These are phyloP conservation scores for Yponomeuta sedellus DNA, from an alignment of 2,888 invertebrate species.

Conservation along the genomic window DNA sequence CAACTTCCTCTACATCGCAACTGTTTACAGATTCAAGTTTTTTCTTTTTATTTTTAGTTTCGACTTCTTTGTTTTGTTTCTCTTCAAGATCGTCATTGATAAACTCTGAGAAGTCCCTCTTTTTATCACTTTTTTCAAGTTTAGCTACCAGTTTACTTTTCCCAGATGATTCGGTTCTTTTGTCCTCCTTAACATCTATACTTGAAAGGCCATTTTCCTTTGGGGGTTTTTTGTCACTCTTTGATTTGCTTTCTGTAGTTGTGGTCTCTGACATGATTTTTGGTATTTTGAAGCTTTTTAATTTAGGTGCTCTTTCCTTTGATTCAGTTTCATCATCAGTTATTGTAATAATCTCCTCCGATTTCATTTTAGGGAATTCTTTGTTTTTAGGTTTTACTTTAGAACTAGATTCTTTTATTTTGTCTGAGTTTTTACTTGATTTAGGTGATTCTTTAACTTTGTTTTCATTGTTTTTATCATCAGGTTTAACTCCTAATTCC, in stretches of 20 bases:
- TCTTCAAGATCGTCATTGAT: slow-evolving; percentile 29
- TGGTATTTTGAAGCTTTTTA: slow-evolving; percentile 9
- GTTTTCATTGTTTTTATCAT: slow-evolving; percentile 3
- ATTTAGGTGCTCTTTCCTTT: slow-evolving; percentile 14
- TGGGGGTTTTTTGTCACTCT: background rate
- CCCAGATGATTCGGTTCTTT: background rate
- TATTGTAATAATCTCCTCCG: slow-evolving; percentile 7
- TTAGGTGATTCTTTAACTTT: background rate
- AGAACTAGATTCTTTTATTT: slow-evolving; percentile 7
- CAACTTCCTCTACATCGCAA: slow-evolving; percentile 26
- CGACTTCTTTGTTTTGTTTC: slow-evolving; percentile 17
- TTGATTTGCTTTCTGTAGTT: background rate
- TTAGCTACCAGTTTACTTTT: slow-evolving; percentile 3
- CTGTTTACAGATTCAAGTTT: slow-evolving; percentile 55
- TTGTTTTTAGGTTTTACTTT: slow-evolving; percentile 14
- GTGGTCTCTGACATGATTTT: slow-evolving; percentile 9
- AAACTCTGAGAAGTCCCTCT: slow-evolving; percentile 43
- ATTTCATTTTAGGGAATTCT: background rate
- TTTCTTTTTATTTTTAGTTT: slow-evolving; percentile 30
- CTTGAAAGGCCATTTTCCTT: background rate
- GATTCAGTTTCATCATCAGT: slow-evolving; percentile 15
- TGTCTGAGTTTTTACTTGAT: slow-evolving; percentile 9
- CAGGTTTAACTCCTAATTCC: background rate
- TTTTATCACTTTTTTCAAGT: slow-evolving; percentile 23
- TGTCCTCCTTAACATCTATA: background rate